Conservation (phyloP, 2,797 vertebrate species). For the Oreochromis grahami region DNA sequence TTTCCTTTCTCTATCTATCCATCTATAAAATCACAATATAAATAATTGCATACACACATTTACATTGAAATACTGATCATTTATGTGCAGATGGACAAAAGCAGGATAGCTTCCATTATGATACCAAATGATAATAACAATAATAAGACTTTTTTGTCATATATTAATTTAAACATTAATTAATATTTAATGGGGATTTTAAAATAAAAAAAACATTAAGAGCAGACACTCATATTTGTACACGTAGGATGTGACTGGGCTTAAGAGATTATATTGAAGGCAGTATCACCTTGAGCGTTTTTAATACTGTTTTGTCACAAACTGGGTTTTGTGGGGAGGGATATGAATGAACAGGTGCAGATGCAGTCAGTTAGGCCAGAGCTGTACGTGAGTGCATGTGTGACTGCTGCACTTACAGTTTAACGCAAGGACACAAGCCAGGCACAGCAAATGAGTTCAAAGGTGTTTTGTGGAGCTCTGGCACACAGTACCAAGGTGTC, state of each 20-base stretch:
- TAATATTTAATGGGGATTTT: background rate
- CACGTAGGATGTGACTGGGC: background rate
- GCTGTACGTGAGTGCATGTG: background rate
- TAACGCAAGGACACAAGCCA: background rate
- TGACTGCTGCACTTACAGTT: background rate
- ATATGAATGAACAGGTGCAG: background rate
- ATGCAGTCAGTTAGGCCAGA: background rate
- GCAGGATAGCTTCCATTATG: background rate
- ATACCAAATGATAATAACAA: background rate
- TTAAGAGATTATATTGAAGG: background rate
- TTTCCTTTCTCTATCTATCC: background rate
- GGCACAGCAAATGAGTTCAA: background rate
- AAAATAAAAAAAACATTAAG: background rate
- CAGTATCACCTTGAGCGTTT: background rate
- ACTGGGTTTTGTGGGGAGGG: background rate
- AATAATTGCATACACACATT: background rate
- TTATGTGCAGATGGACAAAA: background rate
- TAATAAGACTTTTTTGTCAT: background rate
- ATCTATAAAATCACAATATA: background rate
- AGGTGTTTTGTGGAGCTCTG: background rate
- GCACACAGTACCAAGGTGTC: background rate
- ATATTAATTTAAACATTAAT: background rate
- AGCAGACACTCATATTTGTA: background rate
- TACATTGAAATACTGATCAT: background rate
- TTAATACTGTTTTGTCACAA: background rate